Evolutionary conservation across 2,113 vertebrate genomes (phyloP).

Genomic region (Colossoma macropomum): DNA sequence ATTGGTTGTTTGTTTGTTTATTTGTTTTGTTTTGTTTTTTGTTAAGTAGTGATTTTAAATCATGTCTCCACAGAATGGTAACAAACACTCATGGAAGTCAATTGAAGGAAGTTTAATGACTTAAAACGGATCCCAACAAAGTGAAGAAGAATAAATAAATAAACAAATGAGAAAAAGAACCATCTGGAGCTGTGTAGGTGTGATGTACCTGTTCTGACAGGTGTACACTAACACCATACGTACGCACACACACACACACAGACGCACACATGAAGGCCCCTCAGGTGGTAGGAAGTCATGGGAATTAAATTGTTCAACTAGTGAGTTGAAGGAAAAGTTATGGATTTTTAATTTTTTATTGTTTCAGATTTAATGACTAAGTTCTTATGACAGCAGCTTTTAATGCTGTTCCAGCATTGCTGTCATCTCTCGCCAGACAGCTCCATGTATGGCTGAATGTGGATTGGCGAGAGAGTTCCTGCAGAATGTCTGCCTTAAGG

Average conservation of each 20-base stretch:
- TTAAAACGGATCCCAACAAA: not conserved
- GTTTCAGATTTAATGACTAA: constrained; percentile 11
- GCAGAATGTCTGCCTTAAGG: not conserved
- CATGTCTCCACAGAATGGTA: not conserved
- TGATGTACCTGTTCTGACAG: constrained; percentile 41
- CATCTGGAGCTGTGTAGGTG: constrained; percentile 28
- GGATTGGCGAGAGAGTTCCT: not conserved
- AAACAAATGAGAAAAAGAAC: constrained; percentile 12
- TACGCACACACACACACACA: not conserved
- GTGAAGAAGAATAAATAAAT: constrained; percentile 20
- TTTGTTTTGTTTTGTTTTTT: not conserved
- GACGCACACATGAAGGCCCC: not conserved
- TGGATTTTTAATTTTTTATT: constrained; percentile 23
- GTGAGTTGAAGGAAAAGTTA: constrained; percentile 12
- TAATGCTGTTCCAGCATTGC: constrained; percentile 18
- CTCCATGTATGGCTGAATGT: not conserved
- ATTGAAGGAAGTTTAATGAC: not conserved
- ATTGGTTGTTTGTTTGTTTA: not conserved
- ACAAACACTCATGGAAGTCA: not conserved
- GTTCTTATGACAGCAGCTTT: constrained; percentile 24
- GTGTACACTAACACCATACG: constrained; percentile 14
- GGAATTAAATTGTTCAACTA: constrained; percentile 38
- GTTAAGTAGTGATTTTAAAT: no score
- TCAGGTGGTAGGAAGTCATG: constrained; percentile 15
- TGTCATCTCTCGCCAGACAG: constrained; percentile 36